These are phyloP conservation scores for Noctuana brunneofusca DNA, from an alignment of 2,888 invertebrate genomes.

Conservation along the genomic window DNA sequence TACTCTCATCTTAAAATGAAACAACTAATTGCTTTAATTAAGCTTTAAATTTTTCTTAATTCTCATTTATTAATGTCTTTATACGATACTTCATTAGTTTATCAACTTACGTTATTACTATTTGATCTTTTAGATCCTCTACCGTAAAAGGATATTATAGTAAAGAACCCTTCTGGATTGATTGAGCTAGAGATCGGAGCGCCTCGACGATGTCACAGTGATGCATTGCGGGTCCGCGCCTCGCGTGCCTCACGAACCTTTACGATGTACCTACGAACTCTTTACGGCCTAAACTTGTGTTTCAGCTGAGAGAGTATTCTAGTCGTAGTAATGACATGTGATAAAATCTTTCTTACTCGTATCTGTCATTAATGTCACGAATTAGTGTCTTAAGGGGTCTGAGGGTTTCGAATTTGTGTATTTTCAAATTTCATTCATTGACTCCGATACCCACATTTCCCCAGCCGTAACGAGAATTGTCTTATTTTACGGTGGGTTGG, in stretches of 20 bases:
- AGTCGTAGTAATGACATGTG: background rate
- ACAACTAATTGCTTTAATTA: background rate
- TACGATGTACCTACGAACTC: slow-evolving; percentile 40
- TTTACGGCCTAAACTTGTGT: slow-evolving; percentile 21
- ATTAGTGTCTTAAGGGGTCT: background rate
- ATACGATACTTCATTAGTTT: too few species aligned
- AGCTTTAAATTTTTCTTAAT: background rate
- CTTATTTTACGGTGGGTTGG: too few species aligned
- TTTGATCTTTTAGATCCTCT: background rate
- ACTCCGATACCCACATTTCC: too few species aligned
- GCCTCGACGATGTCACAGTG: slow-evolving; percentile 50
- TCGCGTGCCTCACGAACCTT: slow-evolving; percentile 57
- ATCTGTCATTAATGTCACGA: background rate
- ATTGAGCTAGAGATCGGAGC: slow-evolving; percentile 38
- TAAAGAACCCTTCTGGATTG: background rate
- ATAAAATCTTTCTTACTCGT: background rate
- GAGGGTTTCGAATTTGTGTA: background rate
- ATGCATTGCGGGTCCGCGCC: slow-evolving; percentile 67
- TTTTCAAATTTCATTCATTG: too few species aligned
- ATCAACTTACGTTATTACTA: background rate
- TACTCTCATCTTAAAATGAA: slow-evolving; percentile 26
- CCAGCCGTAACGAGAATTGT: too few species aligned
- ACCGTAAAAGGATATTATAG: background rate
- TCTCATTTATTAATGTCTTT: too few species aligned
- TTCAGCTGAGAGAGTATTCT: slow-evolving; percentile 9